Base-by-base conservation (phyloP, 2,888 invertebrate genomes). In the Brachyopa scutellaris region DNA sequence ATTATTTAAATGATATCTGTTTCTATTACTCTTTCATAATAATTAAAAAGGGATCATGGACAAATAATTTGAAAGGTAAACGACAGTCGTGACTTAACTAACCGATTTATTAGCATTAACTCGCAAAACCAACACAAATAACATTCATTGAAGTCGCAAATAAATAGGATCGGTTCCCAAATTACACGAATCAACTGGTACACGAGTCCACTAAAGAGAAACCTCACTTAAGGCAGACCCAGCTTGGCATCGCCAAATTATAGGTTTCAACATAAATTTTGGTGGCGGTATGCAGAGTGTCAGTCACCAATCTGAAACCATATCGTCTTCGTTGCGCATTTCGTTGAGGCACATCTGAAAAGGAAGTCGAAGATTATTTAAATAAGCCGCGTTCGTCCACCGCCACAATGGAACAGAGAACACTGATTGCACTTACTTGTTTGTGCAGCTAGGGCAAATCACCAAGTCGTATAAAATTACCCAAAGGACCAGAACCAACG, bases 351-450 rank as follows among this genome's bases (percentile, higher is more conserved):
- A n/a, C n/a, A 72, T 49, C 66, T 82, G 82, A 82, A 77, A 82
- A 82, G 82, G 82, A 82, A 82, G 82, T 82, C 77, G 82, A 61
- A 82, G 49, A 82, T 82, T 82, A 77, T 72, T 82, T 82, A 82
- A 82, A 82, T 82, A 64, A 53, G 33, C 53, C 11, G 62, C 69
- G 36, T 36, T 80, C 62, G 62, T 64, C 45, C 51, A 38, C 57
- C 57, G 57, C 49, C 70, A 36, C 42, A n/a, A n/a, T n/a, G n/a
- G n/a, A n/a, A n/a, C 55, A 49, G 29, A 36, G 55, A 47, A 61
- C 23, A 57, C 47, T 31, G 36, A 26, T 21, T 66, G 53, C 66
- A 66, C 40, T 66, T 62, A 53, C 49, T 21, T 33, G 40, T 59
- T 21, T 31, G 31, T 40, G 21, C 55, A 36, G 23, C 23, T n/a